Evolutionary conservation across 2,888 invertebrate genomes (phyloP), one percentile per base, ranked within the genome.

Genomic region (Dynastes hyllus): DNA sequence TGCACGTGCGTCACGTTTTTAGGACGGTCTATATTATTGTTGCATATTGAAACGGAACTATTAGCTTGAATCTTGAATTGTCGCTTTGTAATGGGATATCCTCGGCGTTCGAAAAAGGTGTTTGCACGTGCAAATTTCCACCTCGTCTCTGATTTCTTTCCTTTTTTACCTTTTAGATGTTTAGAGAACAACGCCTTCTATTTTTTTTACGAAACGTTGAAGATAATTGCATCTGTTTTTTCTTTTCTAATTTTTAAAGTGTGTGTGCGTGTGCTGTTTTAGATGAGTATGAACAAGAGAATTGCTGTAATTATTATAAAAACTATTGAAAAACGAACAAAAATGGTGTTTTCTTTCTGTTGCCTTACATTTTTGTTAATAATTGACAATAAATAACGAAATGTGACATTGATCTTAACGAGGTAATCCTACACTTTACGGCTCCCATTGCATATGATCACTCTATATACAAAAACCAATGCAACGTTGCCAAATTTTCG

Each of bases 251-350:
- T 45, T 45, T 45, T 45, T 45, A 45, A 70, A 78, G 65, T 80
- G 77, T 71, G 79, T 65, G 65, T 75, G 77, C 73, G 80, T 73
- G 73, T 73, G 80, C 80, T 78, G 80, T 80, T 80, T 78, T 80
- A 80, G 80, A 80, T 77, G 77, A 80, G 75, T 77, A 78, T 75
- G 78, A 69, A 80, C 40, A 78, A 77, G 82, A 81, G 81, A 83
- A 83, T 83, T 82, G 83, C 83, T 83, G 83, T 83, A 83, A 83
- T 83, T 83, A 83, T 83, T 83, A 83, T 82, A 82, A 83, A 83
- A 83, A 82, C 81, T 78, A 78, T 80, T 80, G 75, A 80, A 80
- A 80, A 80, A 80, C 51, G 16, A 55, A 11, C 13, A 16, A 32
- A 58, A 6, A 8, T 22, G 5, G 55, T 58, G 16, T 58, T 58